phyloP scores from a whole-genome alignment of 2,113 vertebrate genomes.

The Smithornis capensis region DNA sequence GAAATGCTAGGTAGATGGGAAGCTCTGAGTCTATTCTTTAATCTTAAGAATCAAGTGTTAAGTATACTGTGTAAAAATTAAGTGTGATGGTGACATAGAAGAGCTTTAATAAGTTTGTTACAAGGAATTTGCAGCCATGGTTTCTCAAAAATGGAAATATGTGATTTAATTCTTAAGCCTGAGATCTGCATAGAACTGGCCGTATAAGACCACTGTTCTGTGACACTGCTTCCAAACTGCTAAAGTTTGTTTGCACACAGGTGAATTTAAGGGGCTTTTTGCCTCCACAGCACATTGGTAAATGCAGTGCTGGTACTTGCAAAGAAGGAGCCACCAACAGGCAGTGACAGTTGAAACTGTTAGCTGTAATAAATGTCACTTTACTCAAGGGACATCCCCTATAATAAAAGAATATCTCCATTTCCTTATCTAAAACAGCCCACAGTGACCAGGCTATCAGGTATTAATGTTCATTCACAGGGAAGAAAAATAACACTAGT shows the following conservation, averaged over 20 bases:
- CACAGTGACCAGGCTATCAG: background rate
- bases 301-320: background rate
- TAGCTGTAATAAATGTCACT: background rate
- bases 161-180: background rate
- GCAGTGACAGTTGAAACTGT: background rate
- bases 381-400: background rate
- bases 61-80: background rate
- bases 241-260: rapidly evolving
- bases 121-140: background rate
- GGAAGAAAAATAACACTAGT: background rate
- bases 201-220: background rate
- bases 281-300: background rate
- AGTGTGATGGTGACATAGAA: background rate
- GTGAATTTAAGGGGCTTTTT: background rate
- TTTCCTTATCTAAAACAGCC: background rate
- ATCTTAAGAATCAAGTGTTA: background rate
- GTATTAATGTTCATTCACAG: background rate
- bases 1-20: background rate
- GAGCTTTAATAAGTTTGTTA: background rate
- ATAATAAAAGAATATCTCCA: background rate
- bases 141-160: background rate
- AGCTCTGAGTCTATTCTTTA: background rate
- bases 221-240: background rate
- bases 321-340: background rate
- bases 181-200: background rate